Evolutionary conservation across 2,888 invertebrate genomes (phyloP), one percentile per base, ranked within the genome.

Genomic region (Gnatocerus cornutus): DNA sequence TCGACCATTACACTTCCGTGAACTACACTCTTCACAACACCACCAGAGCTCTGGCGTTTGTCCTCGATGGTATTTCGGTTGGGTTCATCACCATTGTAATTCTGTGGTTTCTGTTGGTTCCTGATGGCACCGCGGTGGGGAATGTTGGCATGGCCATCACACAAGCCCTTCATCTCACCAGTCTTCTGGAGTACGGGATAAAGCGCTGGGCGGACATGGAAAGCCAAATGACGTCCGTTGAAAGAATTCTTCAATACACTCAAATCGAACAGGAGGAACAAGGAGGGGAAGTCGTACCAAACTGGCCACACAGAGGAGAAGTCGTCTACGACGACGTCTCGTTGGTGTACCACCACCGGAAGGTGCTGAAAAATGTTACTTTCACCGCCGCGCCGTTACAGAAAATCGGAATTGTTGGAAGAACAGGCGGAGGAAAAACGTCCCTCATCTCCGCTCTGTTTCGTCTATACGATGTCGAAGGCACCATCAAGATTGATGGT

Each of bases 141-240:
- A 89, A 90, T 77, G 92, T 93, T 1, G 93, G 93, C 13, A 82
- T 94, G 58, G 93, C 93, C 9, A 91, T 94, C 69, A 93, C 93
- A 0, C 92, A 94, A 80, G 91, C 92, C n/a, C 91, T 93, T 84
- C 89, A 90, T 0, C 87, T 53, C 13, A 50, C 48, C 9, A 16
- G 48, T 50, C 4, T 50, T 1, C 14, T 94, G 3, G 6, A 41
- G 6, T 41, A 10, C 10, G 87, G 87, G 1, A 85, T 89, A 33
- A 87, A 96, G 3, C 95, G 96, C 83, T 95, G 95, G 75, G 94
- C 96, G 0, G 96, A 96, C 82, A 83, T 81, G 12, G 83, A 84
- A 82, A 95, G 93, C 79, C 92, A 91, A 74, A 94, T 95, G 94
- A 95, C 93, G 3, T 92, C 93, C 6, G 96, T 97, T 0, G 98